These are phyloP conservation scores for Bombus sylvicola DNA, from an alignment of 1,140 invertebrate genomes.

Conservation along the genomic window DNA sequence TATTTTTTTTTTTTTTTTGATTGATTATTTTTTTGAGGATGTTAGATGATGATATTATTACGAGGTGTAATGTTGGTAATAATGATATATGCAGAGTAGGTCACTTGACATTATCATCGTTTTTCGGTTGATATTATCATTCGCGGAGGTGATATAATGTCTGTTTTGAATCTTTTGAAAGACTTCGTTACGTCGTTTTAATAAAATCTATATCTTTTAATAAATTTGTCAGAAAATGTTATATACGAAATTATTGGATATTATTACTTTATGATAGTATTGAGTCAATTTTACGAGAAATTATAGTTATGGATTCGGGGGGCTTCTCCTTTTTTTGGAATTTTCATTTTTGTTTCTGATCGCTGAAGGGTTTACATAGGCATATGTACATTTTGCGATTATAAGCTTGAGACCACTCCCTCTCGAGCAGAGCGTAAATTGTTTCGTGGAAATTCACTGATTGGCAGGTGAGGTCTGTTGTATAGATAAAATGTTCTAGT, in stretches of 20 bases:
- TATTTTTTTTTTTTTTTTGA: too few relatives aligned
- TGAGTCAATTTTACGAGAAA: neutral
- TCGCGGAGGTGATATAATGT: neutral
- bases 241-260: too few relatives aligned
- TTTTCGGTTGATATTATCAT: too few relatives aligned
- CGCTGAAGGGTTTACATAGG: neutral
- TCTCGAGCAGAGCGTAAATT: neutral
- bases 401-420: conserved; percentile 7
- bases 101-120: too few relatives aligned
- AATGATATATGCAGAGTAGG: too few relatives aligned
- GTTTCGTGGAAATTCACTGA: conserved; percentile 28
- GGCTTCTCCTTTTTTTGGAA: neutral
- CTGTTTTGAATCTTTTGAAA: neutral
- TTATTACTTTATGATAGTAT: too few relatives aligned
- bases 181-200: neutral
- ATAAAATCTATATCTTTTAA: neutral
- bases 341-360: neutral
- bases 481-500: conserved; percentile 11
- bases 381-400: neutral
- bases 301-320: neutral
- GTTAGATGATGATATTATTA: too few relatives aligned
- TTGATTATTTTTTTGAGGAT: too few relatives aligned
- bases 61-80: too few relatives aligned
- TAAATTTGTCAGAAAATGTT: neutral
- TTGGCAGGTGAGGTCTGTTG: neutral